These are phyloP conservation scores for Tachina lurida DNA, from an alignment of 2,888 invertebrate genomes.

Conservation along the genomic window DNA sequence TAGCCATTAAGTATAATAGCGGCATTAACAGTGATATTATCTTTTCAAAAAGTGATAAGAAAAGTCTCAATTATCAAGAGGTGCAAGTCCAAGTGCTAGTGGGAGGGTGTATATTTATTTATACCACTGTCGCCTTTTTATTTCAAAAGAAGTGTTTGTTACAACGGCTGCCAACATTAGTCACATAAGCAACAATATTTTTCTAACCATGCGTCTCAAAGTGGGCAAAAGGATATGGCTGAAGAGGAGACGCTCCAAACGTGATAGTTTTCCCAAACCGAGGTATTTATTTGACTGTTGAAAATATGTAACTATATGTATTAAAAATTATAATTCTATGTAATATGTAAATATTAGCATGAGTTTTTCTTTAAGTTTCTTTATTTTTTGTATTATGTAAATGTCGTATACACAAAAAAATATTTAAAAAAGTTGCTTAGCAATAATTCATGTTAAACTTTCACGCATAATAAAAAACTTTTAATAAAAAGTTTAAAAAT, in stretches of 20 bases:
- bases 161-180: constrained; percentile 50
- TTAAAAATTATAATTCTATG: background rate
- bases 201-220: constrained; percentile 80
- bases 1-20: background rate
- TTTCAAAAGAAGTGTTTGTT: constrained; percentile 25
- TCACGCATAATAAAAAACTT: too few relatives aligned
- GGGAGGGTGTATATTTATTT: background rate
- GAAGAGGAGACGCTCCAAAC: constrained; percentile 78
- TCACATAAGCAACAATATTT: constrained; percentile 65
- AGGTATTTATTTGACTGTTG: constrained; percentile 76
- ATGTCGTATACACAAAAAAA: too few relatives aligned
- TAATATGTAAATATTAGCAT: background rate
- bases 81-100: background rate
- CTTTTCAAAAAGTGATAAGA: background rate
- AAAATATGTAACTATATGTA: background rate
- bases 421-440: too few relatives aligned
- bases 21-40: background rate
- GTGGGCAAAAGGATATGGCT: constrained; percentile 80
- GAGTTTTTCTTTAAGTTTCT: too few relatives aligned
- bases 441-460: too few relatives aligned
- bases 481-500: too few relatives aligned
- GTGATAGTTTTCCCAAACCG: constrained; percentile 80
- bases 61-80: background rate
- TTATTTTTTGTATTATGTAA: too few relatives aligned
- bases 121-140: background rate